These are phyloP conservation scores for Monochamus alternatus DNA, from an alignment of 2,888 invertebrate species.

Conservation along the genomic window DNA sequence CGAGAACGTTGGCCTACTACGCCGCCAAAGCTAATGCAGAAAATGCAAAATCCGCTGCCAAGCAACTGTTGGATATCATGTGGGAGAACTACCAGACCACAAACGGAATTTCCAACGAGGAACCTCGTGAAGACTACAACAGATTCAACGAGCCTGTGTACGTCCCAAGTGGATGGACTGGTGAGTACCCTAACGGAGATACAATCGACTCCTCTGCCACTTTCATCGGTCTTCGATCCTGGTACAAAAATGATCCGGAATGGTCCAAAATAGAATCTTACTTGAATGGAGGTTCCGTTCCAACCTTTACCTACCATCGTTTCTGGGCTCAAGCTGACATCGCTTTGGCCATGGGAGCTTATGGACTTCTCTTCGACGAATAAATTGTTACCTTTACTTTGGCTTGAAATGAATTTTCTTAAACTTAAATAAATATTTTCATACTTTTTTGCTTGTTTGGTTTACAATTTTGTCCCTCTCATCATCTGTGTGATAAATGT, in stretches of 20 bases:
- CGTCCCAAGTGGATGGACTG: constrained; percentile 54
- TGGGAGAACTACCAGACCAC: constrained; percentile 47
- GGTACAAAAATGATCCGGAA: constrained; percentile 55
- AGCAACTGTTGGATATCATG: constrained; percentile 52
- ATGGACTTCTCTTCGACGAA: constrained; percentile 55
- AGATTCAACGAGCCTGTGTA: constrained; percentile 48
- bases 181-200: constrained; percentile 56
- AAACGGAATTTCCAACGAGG: constrained; percentile 48
- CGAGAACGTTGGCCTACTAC: constrained; percentile 54
- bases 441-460: too few species aligned
- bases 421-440: constrained; percentile 1
- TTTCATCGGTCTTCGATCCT: constrained; percentile 53
- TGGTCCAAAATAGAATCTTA: constrained; percentile 53
- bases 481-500: too few species aligned
- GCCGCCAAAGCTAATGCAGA: constrained; percentile 53
- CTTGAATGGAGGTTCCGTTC: constrained; percentile 53
- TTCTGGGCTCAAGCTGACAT: constrained; percentile 58
- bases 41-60: constrained; percentile 48
- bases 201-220: constrained; percentile 53
- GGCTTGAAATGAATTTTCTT: background rate
- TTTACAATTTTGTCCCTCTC: too few species aligned
- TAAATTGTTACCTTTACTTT: constrained; percentile 31
- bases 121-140: constrained; percentile 43
- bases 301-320: constrained; percentile 54
- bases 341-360: constrained; percentile 54